Conservation (phyloP, 2,888 invertebrate species). For the Heliothis peltigera region DNA sequence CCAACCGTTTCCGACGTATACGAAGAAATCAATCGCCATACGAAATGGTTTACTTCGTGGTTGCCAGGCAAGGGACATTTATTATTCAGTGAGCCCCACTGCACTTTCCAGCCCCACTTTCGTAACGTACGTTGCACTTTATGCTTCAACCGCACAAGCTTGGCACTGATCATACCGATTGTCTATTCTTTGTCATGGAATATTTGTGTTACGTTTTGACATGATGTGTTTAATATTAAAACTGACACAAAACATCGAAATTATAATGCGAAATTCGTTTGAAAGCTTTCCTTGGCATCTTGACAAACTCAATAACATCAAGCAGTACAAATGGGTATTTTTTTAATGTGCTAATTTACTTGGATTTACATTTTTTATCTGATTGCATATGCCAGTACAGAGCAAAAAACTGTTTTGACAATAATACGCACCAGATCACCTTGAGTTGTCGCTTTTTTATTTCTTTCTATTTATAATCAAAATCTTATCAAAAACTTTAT, state of each 20-base stretch:
- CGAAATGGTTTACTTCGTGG: slow-evolving; percentile 70
- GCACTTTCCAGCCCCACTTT: slow-evolving; percentile 70
- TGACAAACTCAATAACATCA: slow-evolving; percentile 45
- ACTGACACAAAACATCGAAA: not conserved
- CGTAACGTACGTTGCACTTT: slow-evolving; percentile 59
- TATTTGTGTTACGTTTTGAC: slow-evolving; percentile 23
- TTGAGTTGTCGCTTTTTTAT: too few species aligned
- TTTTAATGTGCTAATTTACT: slow-evolving; percentile 3
- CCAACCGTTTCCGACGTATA: slow-evolving; percentile 74
- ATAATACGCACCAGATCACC: too few species aligned
- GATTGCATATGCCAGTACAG: too few species aligned
- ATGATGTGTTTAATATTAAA: slow-evolving; percentile 33
- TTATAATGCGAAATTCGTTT: slow-evolving; percentile 37
- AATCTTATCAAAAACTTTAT: too few species aligned
- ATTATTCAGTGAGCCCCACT: slow-evolving; percentile 78
- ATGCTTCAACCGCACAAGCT: slow-evolving; percentile 37
- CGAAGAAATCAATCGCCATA: slow-evolving; percentile 52
- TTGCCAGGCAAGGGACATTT: slow-evolving; percentile 82
- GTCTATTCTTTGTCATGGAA: slow-evolving; percentile 26
- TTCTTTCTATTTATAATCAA: too few species aligned
- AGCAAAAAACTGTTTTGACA: too few species aligned
- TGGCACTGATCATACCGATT: slow-evolving; percentile 51
- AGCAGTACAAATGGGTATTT: slow-evolving; percentile 25
- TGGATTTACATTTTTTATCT: not conserved
- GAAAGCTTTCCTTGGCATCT: slow-evolving; percentile 46